Evolutionary conservation across 2,797 vertebrate genomes (phyloP).

Genomic region (Helicolenus hilgendorfi): DNA sequence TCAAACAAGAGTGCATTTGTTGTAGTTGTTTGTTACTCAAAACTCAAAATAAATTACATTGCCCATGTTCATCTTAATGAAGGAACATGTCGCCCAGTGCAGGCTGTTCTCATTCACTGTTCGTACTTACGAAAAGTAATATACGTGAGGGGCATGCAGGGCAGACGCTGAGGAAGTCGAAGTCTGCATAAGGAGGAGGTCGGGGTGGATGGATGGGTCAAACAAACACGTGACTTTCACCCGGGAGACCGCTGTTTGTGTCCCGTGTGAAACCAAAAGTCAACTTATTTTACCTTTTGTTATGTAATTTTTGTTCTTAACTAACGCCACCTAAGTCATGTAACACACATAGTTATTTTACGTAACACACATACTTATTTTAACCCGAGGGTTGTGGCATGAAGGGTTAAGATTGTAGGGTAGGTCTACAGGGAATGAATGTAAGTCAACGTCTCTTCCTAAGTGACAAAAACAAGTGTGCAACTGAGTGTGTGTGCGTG

Average conservation of each 20-base stretch:
- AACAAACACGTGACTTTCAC: neutral
- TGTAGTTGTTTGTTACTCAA: no score
- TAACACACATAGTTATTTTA: no score
- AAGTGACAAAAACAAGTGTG: constrained; percentile 57
- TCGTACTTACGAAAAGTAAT: neutral
- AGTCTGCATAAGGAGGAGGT: neutral
- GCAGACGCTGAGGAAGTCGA: neutral
- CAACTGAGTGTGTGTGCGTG: constrained; percentile 36
- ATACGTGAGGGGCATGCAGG: neutral
- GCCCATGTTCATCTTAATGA: neutral
- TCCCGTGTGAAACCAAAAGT: neutral
- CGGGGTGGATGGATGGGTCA: neutral
- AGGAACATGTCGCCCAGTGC: neutral
- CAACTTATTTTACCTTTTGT: neutral
- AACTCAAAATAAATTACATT: no score
- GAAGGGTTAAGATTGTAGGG: constrained; percentile 26
- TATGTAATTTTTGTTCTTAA: neutral
- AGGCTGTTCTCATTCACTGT: neutral
- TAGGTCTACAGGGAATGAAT: constrained; percentile 27
- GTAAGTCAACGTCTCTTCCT: constrained; percentile 23
- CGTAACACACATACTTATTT: no score
- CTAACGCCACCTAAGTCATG: neutral
- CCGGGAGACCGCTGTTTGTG: neutral
- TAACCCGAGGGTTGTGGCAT: constrained; percentile 5
- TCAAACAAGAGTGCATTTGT: neutral